A percentile compares a stretch with the other conserved stretches of the same genome.
Evolutionary conservation across 2,888 invertebrate genomes (phyloP).

Genomic region (Habrosyne pyritoides): DNA sequence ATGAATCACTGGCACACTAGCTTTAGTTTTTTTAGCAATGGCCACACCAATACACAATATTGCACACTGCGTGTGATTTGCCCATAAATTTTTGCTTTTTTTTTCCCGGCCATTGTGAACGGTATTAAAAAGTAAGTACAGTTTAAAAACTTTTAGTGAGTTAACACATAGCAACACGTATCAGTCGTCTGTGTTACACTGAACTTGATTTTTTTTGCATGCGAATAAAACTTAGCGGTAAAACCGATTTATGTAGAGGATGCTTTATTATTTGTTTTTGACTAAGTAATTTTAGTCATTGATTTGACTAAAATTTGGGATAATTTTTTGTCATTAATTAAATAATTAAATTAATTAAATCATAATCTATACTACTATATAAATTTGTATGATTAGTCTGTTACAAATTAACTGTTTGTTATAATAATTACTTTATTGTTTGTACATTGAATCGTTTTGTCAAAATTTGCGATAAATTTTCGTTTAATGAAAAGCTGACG

Average conservation of each 20-base stretch:
- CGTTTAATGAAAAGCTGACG: too few relatives aligned
- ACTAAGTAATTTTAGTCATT: too few relatives aligned
- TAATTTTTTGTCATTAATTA: too few relatives aligned
- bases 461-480: too few relatives aligned
- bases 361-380: too few relatives aligned
- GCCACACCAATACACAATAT: background rate
- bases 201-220: slow-evolving; percentile 38
- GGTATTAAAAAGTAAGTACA: background rate
- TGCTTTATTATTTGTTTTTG: slow-evolving; percentile 14
- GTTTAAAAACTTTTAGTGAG: slow-evolving; percentile 8
- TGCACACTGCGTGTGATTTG: background rate
- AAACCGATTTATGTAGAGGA: slow-evolving; percentile 29
- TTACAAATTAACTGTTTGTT: too few relatives aligned
- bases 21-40: background rate
- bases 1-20: background rate
- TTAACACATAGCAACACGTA: slow-evolving; percentile 33
- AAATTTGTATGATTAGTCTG: too few relatives aligned
- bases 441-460: too few relatives aligned
- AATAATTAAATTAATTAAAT: too few relatives aligned
- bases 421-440: too few relatives aligned
- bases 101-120: background rate
- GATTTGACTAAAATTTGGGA: too few relatives aligned
- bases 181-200: slow-evolving; percentile 36
- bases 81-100: background rate
- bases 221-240: slow-evolving; percentile 46